These are phyloP conservation scores for Chrysomela aeneicollis DNA, from an alignment of 2,888 invertebrate species.

Conservation along the genomic window DNA sequence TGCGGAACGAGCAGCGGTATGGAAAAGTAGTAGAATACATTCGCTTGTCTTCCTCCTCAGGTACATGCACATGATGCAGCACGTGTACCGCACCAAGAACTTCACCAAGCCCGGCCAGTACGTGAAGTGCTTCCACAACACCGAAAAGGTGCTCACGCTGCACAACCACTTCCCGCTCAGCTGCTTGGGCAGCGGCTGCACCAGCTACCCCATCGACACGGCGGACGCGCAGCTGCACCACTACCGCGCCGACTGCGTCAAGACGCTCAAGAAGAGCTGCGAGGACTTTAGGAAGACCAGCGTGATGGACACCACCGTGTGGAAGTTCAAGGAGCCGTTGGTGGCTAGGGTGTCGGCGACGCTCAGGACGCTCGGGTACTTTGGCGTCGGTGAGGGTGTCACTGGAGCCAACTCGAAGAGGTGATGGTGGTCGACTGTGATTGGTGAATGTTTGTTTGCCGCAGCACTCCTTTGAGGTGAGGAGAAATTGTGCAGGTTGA, in stretches of 20 bases:
- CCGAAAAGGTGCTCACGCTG: slow-evolving; percentile 84
- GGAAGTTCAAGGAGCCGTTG: slow-evolving; percentile 84
- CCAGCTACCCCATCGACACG: slow-evolving; percentile 84
- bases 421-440: slow-evolving; percentile 30
- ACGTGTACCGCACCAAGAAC: slow-evolving; percentile 88
- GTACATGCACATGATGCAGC: slow-evolving; percentile 94
- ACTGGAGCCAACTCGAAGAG: slow-evolving; percentile 37
- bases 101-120: slow-evolving; percentile 93
- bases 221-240: slow-evolving; percentile 89
- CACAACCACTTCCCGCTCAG: slow-evolving; percentile 94
- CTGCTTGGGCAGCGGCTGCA: slow-evolving; percentile 82
- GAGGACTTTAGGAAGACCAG: slow-evolving; percentile 83
- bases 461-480: too few relatives aligned
- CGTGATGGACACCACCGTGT: slow-evolving; percentile 84
- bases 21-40: too few relatives aligned
- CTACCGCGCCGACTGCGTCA: slow-evolving; percentile 92
- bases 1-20: too few relatives aligned
- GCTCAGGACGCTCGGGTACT: slow-evolving; percentile 77
- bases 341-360: slow-evolving; percentile 75
- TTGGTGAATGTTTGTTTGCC: too few relatives aligned
- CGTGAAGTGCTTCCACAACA: slow-evolving; percentile 94
- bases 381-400: slow-evolving; percentile 49
- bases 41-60: slow-evolving; percentile 60
- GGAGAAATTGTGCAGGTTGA: too few relatives aligned
- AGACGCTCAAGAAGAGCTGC: slow-evolving; percentile 84